phyloP scores from a whole-genome alignment of 2,888 invertebrate species.

The Therioaphis trifolii region DNA sequence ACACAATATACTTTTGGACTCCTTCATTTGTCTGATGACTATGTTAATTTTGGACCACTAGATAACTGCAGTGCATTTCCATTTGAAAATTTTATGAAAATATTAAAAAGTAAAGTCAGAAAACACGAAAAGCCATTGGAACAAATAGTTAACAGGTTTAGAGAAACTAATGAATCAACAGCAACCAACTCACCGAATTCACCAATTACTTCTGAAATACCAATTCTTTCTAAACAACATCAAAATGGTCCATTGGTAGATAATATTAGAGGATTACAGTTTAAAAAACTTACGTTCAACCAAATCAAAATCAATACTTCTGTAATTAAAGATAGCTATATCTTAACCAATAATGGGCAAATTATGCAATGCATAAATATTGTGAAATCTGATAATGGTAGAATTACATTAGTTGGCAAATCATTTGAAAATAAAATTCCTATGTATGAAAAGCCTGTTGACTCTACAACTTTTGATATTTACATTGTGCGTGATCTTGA shows the following conservation, averaged over 20 bases:
- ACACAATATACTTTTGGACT: conserved; percentile 22
- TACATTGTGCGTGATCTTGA: too few relatives aligned
- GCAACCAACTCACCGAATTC: neutral
- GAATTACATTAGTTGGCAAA: too few relatives aligned
- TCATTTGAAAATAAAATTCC: too few relatives aligned
- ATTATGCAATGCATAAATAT: conserved; percentile 7
- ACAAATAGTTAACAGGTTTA: neutral
- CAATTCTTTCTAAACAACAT: neutral
- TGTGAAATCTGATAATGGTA: neutral
- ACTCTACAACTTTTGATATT: too few relatives aligned
- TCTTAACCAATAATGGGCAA: neutral
- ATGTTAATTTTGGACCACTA: neutral
- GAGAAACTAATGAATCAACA: conserved; percentile 2
- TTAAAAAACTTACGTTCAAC: neutral
- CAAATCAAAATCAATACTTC: neutral
- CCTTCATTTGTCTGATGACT: conserved; percentile 21
- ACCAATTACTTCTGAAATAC: neutral
- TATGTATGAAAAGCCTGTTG: too few relatives aligned
- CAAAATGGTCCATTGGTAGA: neutral
- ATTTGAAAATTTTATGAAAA: conserved; percentile 25
- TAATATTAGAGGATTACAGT: neutral
- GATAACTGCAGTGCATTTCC: conserved; percentile 3
- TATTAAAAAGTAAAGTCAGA: neutral
- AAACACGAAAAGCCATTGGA: conserved; percentile 13
- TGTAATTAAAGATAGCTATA: neutral